phyloP scores from a whole-genome alignment of 2,113 vertebrate genomes.

The Saguinus imperator region DNA sequence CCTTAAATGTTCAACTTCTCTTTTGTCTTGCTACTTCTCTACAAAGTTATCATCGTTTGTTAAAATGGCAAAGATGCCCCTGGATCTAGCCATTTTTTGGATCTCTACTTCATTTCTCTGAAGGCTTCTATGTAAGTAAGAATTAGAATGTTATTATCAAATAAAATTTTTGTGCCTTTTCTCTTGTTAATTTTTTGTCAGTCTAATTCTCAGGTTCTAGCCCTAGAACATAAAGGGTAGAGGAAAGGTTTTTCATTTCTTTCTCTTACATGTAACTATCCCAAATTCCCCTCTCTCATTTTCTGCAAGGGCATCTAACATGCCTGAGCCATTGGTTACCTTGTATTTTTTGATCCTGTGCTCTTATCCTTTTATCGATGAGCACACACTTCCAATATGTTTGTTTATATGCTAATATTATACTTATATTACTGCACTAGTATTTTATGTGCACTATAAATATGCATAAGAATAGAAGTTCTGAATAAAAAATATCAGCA shows the following conservation, averaged over 20 bases:
- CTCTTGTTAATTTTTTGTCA: neutral
- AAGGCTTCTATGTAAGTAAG: neutral
- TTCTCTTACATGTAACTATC: neutral
- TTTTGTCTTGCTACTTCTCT: neutral
- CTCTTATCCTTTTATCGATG: neutral
- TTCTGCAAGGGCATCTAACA: neutral
- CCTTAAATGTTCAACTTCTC: neutral
- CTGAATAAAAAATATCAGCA: neutral
- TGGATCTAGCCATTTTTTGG: neutral
- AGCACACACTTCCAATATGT: neutral
- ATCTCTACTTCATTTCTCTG: neutral
- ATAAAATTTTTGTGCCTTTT: neutral
- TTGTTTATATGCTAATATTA: neutral
- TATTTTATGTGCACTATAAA: neutral
- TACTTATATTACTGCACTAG: neutral
- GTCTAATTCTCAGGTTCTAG: neutral
- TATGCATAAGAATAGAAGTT: neutral
- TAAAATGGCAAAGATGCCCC: neutral
- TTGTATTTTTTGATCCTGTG: neutral
- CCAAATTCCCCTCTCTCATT: neutral
- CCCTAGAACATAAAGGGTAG: neutral
- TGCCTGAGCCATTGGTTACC: neutral
- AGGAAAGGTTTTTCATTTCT: neutral
- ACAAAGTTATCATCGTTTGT: neutral
- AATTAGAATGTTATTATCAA: slow-evolving; percentile 22